Percentiles rank a stretch among this genome's conserved stretches.
Conservation (phyloP, 2,797 vertebrate genomes). For the Hippoglossus hippoglossus region DNA sequence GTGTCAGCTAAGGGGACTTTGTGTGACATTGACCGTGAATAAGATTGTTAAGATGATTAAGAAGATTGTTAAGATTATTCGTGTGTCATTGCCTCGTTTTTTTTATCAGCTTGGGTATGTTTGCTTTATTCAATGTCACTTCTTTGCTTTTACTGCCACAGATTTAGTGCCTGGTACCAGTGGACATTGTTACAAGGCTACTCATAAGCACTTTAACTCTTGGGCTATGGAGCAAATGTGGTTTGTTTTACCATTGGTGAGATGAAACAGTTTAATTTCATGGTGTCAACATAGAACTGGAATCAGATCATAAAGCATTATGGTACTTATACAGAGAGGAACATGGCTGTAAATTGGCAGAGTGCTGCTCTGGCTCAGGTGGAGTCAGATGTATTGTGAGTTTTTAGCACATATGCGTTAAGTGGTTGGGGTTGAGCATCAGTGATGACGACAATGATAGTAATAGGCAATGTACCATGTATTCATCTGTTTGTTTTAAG, state of each 20-base stretch:
- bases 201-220: constrained; percentile 22
- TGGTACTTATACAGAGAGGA: constrained; percentile 65
- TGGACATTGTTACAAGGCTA: constrained; percentile 33
- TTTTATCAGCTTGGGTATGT: background rate
- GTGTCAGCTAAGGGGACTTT: constrained; percentile 13
- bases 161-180: no score
- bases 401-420: constrained; percentile 71
- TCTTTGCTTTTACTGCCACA: background rate
- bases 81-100: background rate
- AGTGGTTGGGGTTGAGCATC: constrained; percentile 60
- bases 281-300: constrained; percentile 76
- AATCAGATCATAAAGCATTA: constrained; percentile 79
- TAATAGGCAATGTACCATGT: constrained; percentile 70
- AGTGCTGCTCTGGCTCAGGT: constrained; percentile 64
- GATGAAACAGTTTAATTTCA: constrained; percentile 75
- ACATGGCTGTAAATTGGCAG: constrained; percentile 70
- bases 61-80: background rate
- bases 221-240: constrained; percentile 32
- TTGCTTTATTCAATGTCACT: constrained; percentile 5
- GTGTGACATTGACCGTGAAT: constrained; percentile 42
- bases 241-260: constrained; percentile 49
- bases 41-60: background rate
- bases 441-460: constrained; percentile 59
- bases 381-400: constrained; percentile 66
- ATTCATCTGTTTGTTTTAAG: constrained; percentile 75